Conservation (phyloP, 2,888 invertebrate species). For the Chorisops tibialis region DNA sequence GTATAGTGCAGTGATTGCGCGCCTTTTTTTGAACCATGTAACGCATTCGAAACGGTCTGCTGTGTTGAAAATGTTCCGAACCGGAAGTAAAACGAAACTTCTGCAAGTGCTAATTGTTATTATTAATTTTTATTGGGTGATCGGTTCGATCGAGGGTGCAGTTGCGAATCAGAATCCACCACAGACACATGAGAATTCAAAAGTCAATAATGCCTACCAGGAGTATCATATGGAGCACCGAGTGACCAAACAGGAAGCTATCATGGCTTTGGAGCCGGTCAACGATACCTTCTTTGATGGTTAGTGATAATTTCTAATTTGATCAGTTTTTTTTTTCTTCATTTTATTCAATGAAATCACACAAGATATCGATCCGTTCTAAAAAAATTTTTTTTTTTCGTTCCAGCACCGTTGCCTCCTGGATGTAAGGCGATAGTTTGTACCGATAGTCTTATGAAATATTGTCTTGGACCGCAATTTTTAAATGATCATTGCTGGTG, state of each 20-base stretch:
- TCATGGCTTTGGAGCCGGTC: conserved; percentile 41
- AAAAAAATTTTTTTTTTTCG: too few relatives aligned
- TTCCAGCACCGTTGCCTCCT: conserved; percentile 38
- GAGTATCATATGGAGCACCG: conserved; percentile 49
- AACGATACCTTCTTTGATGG: conserved; percentile 45
- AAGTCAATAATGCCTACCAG: conserved; percentile 38
- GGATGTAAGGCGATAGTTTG: conserved; percentile 44
- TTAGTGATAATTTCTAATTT: conserved; percentile 34
- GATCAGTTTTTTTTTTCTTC: background rate
- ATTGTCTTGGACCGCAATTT: conserved; percentile 47
- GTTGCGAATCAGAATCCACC: conserved; percentile 2
- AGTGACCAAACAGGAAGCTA: conserved; percentile 47
- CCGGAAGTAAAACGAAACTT: background rate
- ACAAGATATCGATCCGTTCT: too few relatives aligned
- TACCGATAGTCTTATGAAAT: conserved; percentile 42
- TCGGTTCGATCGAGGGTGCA: conserved; percentile 18
- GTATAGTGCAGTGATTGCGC: too few relatives aligned
- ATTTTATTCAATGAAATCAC: background rate
- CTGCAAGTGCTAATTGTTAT: conserved; percentile 9
- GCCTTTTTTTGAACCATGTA: too few relatives aligned
- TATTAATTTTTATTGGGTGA: conserved; percentile 5
- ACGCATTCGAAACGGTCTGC: too few relatives aligned
- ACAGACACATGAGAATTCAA: background rate
- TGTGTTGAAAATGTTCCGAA: background rate
- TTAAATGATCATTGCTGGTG: conserved; percentile 52